Evolutionary conservation across 1,140 invertebrate species (phyloP).

Genomic region (Aphaenogaster floridana): DNA sequence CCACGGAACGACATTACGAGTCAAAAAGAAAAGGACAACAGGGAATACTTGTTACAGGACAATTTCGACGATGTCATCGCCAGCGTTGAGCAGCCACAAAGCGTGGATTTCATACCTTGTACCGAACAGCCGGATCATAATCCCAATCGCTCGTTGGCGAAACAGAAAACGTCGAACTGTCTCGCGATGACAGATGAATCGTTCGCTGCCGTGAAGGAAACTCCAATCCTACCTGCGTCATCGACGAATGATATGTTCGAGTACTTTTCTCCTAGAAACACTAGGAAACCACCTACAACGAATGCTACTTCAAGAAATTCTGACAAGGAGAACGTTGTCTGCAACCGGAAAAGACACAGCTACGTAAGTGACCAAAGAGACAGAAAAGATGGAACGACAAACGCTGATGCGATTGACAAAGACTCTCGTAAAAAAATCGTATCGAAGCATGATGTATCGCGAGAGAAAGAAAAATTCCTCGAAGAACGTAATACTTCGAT

Average conservation of each 20-base stretch:
- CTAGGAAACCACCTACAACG: not conserved
- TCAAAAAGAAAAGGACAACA: not conserved
- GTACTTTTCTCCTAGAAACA: not conserved
- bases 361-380: not conserved
- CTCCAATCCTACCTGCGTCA: not conserved
- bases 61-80: constrained; percentile 67
- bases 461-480: not conserved
- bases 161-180: constrained; percentile 35
- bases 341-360: not conserved
- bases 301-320: not conserved
- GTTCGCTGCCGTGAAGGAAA: not conserved
- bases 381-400: not conserved
- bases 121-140: not conserved
- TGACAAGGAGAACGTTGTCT: constrained; percentile 55
- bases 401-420: not conserved
- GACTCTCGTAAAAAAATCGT: not conserved
- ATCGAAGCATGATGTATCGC: constrained; percentile 9
- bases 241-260: constrained; percentile 45
- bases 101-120: constrained; percentile 9
- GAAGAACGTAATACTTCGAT: not conserved
- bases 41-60: constrained; percentile 29
- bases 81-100: constrained; percentile 51
- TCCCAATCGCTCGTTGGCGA: constrained; percentile 10
- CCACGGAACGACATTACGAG: not conserved
- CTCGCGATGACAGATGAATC: constrained; percentile 33